Conservation (phyloP, 2,797 vertebrate genomes). For the Bradypodion ventrale region DNA sequence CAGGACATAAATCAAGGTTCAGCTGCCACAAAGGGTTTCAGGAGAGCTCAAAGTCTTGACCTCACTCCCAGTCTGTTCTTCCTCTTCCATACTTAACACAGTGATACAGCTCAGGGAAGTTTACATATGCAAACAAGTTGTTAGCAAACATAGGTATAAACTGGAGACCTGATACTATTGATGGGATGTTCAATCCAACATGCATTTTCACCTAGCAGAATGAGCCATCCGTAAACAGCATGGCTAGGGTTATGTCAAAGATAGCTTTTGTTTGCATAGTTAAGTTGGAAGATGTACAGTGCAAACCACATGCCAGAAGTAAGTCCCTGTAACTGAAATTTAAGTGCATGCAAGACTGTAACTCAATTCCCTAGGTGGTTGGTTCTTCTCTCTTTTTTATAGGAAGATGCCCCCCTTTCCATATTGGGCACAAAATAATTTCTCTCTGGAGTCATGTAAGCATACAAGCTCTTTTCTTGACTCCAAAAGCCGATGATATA, state of each 20-base stretch:
- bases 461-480: accelerated
- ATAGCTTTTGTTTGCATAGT: neutral
- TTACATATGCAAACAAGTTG: neutral
- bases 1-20: no score
- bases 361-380: neutral
- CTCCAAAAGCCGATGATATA: neutral
- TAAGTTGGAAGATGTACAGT: neutral
- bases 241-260: no score
- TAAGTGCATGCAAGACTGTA: neutral
- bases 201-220: neutral
- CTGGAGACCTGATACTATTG: neutral
- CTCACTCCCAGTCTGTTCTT: no score
- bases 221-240: neutral
- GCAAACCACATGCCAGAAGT: neutral
- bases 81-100: neutral
- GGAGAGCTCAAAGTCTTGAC: no score
- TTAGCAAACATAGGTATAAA: neutral
- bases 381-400: neutral
- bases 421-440: neutral
- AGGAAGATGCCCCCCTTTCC: neutral
- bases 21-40: no score
- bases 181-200: neutral
- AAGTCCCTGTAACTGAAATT: neutral
- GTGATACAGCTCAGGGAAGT: neutral
- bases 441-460: accelerated